Percentiles rank a stretch among this genome's conserved stretches.
Conservation (phyloP, 2,113 vertebrate species). For the Albula goreensis region DNA sequence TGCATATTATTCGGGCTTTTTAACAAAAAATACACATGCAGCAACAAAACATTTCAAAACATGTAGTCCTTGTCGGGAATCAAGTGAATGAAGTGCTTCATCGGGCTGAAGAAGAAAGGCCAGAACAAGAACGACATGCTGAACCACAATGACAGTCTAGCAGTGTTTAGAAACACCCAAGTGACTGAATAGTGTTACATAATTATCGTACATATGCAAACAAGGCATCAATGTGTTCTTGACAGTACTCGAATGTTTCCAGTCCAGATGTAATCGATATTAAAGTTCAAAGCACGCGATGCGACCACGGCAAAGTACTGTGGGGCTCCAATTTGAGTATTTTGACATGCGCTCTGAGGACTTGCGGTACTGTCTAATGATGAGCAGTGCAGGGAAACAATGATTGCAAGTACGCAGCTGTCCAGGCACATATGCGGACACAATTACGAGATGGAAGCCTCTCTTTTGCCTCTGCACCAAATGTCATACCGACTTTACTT, state of each 20-base stretch:
- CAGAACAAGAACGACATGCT: background rate
- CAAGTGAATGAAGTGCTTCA: background rate
- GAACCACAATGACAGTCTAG: no score
- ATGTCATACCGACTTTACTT: background rate
- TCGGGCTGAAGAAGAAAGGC: background rate
- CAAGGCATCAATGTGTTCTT: background rate
- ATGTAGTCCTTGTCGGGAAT: no score
- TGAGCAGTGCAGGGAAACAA: conserved; percentile 2
- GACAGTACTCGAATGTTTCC: background rate
- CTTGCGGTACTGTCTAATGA: conserved; percentile 2
- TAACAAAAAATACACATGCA: no score
- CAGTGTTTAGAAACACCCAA: background rate
- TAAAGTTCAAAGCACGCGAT: background rate
- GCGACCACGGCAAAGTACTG: background rate
- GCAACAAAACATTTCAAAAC: no score
- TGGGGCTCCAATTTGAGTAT: background rate
- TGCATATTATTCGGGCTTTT: no score
- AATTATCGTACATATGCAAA: background rate
- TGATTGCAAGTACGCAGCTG: background rate
- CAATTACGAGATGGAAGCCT: no score
- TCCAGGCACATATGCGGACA: background rate
- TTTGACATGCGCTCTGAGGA: background rate
- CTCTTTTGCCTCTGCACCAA: no score
- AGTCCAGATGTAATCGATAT: background rate
- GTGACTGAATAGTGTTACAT: background rate